phyloP scores from a whole-genome alignment of 2,797 vertebrate species.

The Chelonia mydas region DNA sequence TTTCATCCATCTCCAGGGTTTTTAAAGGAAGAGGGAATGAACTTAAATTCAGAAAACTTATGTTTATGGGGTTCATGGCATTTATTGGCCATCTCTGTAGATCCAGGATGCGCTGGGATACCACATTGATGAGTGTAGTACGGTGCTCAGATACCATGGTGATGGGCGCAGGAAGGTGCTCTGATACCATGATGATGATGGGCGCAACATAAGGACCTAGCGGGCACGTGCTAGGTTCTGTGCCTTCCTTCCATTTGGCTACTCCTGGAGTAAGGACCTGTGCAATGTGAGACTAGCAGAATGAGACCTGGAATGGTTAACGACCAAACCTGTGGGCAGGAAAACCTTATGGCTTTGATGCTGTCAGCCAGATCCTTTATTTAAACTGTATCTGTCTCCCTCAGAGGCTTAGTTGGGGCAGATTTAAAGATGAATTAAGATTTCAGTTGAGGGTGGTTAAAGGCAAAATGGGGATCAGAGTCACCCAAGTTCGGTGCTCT shows the following conservation, averaged over 20 bases:
- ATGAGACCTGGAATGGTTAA: not conserved
- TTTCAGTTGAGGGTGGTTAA: not conserved
- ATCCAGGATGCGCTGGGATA: fast-evolving
- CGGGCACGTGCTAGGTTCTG: not conserved
- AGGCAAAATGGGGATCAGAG: not conserved
- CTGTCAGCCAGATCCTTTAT: not conserved
- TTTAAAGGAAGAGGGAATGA: not conserved
- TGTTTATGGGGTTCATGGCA: not conserved
- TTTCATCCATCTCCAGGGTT: not conserved
- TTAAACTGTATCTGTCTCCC: not conserved
- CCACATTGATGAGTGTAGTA: too few relatives aligned
- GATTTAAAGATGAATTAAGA: not conserved
- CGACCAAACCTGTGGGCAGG: not conserved
- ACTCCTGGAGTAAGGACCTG: not conserved
- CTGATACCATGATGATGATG: not conserved
- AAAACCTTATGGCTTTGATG: not conserved
- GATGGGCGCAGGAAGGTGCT: not conserved
- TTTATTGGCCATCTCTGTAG: fast-evolving
- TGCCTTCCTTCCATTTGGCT: not conserved
- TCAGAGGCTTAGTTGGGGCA: not conserved
- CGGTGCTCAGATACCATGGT: fast-evolving
- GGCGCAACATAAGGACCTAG: not conserved
- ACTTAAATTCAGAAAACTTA: not conserved
- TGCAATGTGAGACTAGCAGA: not conserved
- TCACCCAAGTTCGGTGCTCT: not conserved